Percentiles rank a stretch among this genome's conserved stretches.
Conservation (phyloP, 2,888 invertebrate genomes). For the Harpalus rufipes region DNA sequence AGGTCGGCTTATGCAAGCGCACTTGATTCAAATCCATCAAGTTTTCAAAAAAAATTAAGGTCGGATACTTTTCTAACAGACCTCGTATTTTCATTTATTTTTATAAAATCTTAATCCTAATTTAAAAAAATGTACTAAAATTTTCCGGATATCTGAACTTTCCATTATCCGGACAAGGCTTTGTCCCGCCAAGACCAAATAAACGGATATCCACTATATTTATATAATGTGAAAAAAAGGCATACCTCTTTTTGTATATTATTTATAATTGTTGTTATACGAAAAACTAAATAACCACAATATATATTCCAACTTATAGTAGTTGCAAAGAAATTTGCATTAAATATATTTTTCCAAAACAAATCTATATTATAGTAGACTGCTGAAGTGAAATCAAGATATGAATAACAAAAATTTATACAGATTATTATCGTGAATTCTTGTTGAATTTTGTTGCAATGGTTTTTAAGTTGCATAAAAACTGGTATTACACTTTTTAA, state of each 20-base stretch:
- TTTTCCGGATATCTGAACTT: no score
- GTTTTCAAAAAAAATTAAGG: no score
- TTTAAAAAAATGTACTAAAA: no score
- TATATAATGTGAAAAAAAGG: not conserved
- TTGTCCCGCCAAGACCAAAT: no score
- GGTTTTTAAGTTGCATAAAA: constrained; percentile 1
- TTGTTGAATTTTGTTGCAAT: not conserved
- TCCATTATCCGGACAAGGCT: no score
- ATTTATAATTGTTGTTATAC: not conserved
- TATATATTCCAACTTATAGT: not conserved
- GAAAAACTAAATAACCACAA: not conserved
- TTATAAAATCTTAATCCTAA: no score
- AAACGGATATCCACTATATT: not conserved
- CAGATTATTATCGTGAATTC: not conserved
- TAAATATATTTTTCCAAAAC: not conserved
- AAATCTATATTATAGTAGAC: not conserved
- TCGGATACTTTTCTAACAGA: no score
- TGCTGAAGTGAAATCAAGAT: not conserved
- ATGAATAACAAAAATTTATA: not conserved
- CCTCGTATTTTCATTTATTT: no score
- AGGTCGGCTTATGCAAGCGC: no score
- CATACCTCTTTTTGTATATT: not conserved
- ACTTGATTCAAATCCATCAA: no score
- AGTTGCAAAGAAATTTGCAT: no score
- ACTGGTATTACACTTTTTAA: no score